phyloP scores from a whole-genome alignment of 2,113 vertebrate genomes.

The Corydoras sp. region DNA sequence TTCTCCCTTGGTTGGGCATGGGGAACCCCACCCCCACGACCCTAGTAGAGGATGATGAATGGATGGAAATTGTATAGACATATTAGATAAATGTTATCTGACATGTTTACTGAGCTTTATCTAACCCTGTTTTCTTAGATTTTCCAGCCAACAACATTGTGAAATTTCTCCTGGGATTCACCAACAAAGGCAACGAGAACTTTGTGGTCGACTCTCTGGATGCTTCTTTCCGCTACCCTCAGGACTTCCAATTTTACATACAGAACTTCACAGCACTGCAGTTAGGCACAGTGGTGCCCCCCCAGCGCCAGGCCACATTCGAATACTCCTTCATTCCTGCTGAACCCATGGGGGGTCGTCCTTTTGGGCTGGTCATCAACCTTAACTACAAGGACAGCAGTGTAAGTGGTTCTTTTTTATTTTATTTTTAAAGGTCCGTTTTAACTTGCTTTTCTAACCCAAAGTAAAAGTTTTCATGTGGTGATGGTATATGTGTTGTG shows the following conservation, averaged over 20 bases:
- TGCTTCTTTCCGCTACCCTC: constrained; percentile 95
- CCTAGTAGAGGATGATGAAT: too few relatives aligned
- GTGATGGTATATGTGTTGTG: too few relatives aligned
- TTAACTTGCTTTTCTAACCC: too few relatives aligned
- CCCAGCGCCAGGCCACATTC: constrained; percentile 87
- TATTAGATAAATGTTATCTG: too few relatives aligned
- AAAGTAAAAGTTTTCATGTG: too few relatives aligned
- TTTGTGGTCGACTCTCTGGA: constrained; percentile 91
- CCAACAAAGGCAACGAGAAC: constrained; percentile 89
- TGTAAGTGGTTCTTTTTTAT: constrained; percentile 58
- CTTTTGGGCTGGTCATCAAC: constrained; percentile 94
- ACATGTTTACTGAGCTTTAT: too few relatives aligned
- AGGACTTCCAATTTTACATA: constrained; percentile 98
- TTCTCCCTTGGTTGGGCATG: too few relatives aligned
- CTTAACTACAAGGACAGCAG: constrained; percentile 91
- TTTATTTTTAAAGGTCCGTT: too few relatives aligned
- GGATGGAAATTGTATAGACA: too few relatives aligned
- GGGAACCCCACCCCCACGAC: too few relatives aligned
- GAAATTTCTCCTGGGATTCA: constrained; percentile 95
- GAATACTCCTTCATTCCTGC: constrained; percentile 98
- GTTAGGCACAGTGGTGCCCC: constrained; percentile 79
- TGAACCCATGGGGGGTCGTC: constrained; percentile 94
- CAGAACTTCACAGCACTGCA: constrained; percentile 98
- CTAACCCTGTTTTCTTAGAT: constrained; percentile 61
- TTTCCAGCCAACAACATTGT: constrained; percentile 97